phyloP scores from a whole-genome alignment of 2,113 vertebrate species.

The Amphiprion percula region DNA sequence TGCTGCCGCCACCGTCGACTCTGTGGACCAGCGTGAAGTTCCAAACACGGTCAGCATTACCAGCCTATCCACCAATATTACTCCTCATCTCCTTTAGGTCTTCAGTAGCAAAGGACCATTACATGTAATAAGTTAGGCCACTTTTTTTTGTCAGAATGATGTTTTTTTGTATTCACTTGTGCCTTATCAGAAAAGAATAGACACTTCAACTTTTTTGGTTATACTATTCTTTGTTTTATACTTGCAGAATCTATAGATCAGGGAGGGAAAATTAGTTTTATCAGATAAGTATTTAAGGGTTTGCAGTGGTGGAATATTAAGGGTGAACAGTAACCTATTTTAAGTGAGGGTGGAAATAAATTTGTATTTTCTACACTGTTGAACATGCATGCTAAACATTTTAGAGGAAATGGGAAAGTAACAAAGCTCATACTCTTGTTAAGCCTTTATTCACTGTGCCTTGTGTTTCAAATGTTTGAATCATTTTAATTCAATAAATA shows the following conservation, averaged over 20 bases:
- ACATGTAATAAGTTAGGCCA: conserved; percentile 46
- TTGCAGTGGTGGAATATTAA: conserved; percentile 74
- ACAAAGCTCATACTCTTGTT: conserved; percentile 68
- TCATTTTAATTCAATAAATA: conserved; percentile 89
- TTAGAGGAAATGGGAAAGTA: conserved; percentile 68
- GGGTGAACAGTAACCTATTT: conserved; percentile 52
- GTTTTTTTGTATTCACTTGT: conserved; percentile 81
- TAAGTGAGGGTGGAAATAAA: conserved; percentile 54
- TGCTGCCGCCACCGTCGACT: neutral
- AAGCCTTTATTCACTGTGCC: conserved; percentile 82
- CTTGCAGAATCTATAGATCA: conserved; percentile 57
- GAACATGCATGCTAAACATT: conserved; percentile 78
- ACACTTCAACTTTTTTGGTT: conserved; percentile 57
- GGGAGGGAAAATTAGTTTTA: conserved; percentile 74
- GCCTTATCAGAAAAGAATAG: conserved; percentile 83
- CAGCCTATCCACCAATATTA: conserved; percentile 51
- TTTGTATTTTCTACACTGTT: conserved; percentile 73
- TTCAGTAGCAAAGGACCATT: conserved; percentile 53
- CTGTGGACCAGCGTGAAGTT: conserved; percentile 40
- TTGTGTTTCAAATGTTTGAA: conserved; percentile 83
- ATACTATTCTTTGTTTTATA: conserved; percentile 79
- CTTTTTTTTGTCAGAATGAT: conserved; percentile 49
- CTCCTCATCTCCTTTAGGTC: conserved; percentile 21
- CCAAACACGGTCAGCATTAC: conserved; percentile 43
- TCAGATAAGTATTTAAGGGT: conserved; percentile 81